Percentiles rank a stretch among this genome's conserved stretches.
Evolutionary conservation across 2,888 invertebrate genomes (phyloP).

Genomic region (Tinea pellionella): DNA sequence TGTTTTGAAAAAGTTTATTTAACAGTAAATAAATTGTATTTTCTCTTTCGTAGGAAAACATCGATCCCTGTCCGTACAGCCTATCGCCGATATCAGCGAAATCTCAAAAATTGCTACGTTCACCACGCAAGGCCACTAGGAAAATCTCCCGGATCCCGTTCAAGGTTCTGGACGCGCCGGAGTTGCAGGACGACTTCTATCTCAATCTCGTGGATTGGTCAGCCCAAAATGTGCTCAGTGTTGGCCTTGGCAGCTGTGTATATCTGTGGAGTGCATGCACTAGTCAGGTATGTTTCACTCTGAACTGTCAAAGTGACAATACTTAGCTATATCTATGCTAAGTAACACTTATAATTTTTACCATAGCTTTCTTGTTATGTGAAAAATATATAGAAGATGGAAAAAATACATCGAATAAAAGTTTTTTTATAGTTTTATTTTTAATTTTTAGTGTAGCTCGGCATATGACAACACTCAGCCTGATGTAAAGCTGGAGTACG

Average conservation of each 20-base stretch:
- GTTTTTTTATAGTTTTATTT: too few species aligned
- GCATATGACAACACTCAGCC: too few species aligned
- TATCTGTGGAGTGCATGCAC: conserved; percentile 99
- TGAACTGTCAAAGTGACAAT: too few species aligned
- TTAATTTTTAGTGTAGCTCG: too few species aligned
- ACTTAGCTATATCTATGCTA: too few species aligned
- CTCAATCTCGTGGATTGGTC: conserved; percentile 99
- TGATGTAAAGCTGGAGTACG: too few species aligned
- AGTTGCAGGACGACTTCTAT: conserved; percentile 98
- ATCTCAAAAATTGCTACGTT: conserved; percentile 92
- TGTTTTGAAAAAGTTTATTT: too few species aligned
- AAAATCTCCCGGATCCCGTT: conserved; percentile 99
- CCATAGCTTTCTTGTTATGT: too few species aligned
- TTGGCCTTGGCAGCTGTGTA: conserved; percentile 96
- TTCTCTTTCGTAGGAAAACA: conserved; percentile 73
- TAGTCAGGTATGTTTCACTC: conserved; percentile 81
- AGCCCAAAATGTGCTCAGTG: conserved; percentile 97
- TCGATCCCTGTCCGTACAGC: conserved; percentile 90
- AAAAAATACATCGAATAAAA: too few species aligned
- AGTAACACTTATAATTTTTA: too few species aligned
- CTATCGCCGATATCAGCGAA: conserved; percentile 95
- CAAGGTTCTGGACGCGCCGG: conserved; percentile 96
- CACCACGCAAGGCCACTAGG: conserved; percentile 96
- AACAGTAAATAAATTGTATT: background rate
- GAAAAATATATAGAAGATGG: too few species aligned